Base-by-base conservation (phyloP, 2,888 invertebrate genomes). In the Leptinotarsa rubiginosa region DNA sequence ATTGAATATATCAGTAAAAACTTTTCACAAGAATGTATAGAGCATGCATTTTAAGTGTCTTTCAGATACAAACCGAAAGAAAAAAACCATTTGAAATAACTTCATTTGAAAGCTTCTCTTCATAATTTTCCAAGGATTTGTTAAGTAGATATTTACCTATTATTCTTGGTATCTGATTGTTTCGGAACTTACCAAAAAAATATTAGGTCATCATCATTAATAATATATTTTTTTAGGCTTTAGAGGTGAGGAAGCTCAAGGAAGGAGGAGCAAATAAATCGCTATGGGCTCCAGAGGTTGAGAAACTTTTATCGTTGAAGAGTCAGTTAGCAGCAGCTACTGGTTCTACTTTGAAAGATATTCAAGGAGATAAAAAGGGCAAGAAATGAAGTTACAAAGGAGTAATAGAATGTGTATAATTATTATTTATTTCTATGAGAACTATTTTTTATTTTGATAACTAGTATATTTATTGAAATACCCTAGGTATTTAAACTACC, bases 201-300 rank as follows among this genome's bases (percentile, higher is more conserved):
- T 31, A 12, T 41, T 41, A 41, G 41, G 41, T 41, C 10, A 41
- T 41, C 10, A 41, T 59, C 5, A 65, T 69, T 56, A 64, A 77
- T 74, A 74, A 68, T 71, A 71, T 72, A 65, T 73, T 76, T 76
- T 86, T 86, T 18, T 88, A 96, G 93, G 96, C 92, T 1, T 90
- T 91, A 25, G 89, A 92, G 79, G 96, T 97, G 0, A 90, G 97
- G 65, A 89, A 92, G 74, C 84, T 97, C 22, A 97, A 97, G 87
- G 88, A 92, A 0, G 90, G 92, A 4, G 95, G 94, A 59, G 92
- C 92, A 72, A 92, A 93, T 78, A 97, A 96, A 86, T 83, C 91
- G 0, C 91, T 92, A 0, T 93, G 95, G 92, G 93, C 95, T 83
- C 93, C 93, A 1, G 94, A 95, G 86, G 94, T 97, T 0, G 90